These are phyloP conservation scores for Hymenochirus boettgeri DNA, from an alignment of 2,113 vertebrate genomes.

Conservation along the genomic window DNA sequence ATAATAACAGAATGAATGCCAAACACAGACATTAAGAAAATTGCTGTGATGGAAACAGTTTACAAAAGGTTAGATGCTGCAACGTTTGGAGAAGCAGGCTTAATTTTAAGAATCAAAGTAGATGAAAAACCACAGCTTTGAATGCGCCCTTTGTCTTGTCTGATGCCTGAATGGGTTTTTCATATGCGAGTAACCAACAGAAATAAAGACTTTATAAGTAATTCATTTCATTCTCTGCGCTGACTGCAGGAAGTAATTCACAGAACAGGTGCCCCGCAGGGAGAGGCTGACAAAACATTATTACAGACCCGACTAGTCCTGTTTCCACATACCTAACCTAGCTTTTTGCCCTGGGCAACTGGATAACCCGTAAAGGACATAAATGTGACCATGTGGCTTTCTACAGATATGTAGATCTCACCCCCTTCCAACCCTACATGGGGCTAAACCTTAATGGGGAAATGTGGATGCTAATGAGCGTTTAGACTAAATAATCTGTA, in stretches of 20 bases:
- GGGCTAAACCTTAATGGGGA: background rate
- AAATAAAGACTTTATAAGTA: constrained; percentile 24
- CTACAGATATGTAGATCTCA: too few species aligned
- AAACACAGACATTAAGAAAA: background rate
- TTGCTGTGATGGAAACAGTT: background rate
- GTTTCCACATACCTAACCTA: constrained; percentile 9
- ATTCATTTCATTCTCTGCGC: constrained; percentile 20
- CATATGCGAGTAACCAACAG: constrained; percentile 3
- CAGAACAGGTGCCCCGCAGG: constrained; percentile 27
- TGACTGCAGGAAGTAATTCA: constrained; percentile 14
- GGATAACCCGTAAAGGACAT: background rate
- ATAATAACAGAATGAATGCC: background rate
- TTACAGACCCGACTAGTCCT: constrained; percentile 8
- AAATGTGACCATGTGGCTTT: too few species aligned
- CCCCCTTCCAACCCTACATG: background rate
- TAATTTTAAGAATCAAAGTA: constrained; percentile 1
- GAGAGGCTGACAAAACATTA: constrained; percentile 14
- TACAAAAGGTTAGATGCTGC: background rate
- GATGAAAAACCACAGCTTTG: constrained; percentile 13
- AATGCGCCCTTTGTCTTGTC: constrained; percentile 10
- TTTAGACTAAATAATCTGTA: too few species aligned
- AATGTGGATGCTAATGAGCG: background rate
- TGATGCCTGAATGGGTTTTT: constrained; percentile 13
- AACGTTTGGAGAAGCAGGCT: background rate
- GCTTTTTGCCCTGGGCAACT: background rate